Conservation (phyloP, 2,888 invertebrate genomes). For the Poecilobothrus nobilitatus region DNA sequence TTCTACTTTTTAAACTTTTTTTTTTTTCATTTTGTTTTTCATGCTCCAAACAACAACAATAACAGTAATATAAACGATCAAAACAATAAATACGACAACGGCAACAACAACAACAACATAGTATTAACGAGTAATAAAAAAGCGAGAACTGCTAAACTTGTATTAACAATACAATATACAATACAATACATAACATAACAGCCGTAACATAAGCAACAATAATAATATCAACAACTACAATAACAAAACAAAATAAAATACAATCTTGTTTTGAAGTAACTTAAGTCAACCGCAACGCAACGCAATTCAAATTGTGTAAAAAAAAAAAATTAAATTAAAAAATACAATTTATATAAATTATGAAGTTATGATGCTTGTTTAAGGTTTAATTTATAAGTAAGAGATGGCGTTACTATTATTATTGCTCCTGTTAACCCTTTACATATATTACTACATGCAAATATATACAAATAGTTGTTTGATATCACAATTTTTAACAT, state of each 20-base stretch:
- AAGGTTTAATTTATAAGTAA: too few species aligned
- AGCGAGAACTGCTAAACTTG: background rate
- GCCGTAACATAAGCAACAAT: slow-evolving; percentile 26
- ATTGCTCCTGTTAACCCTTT: too few species aligned
- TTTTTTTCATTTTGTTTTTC: background rate
- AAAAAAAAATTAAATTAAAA: too few species aligned
- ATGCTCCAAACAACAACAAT: background rate
- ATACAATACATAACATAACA: slow-evolving; percentile 21
- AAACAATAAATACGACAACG: slow-evolving; percentile 14
- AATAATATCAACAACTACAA: slow-evolving; percentile 16
- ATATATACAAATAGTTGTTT: too few species aligned
- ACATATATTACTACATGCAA: too few species aligned
- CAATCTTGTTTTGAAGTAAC: slow-evolving; percentile 16
- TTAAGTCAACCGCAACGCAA: slow-evolving; percentile 14
- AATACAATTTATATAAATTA: too few species aligned
- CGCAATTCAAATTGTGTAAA: too few species aligned
- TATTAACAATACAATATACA: background rate
- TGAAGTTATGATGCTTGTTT: too few species aligned
- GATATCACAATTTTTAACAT: too few species aligned
- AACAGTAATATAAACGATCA: slow-evolving; percentile 25
- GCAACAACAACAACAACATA: slow-evolving; percentile 10
- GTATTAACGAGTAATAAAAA: background rate
- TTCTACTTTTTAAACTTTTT: background rate
- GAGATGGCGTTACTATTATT: too few species aligned
- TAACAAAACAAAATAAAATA: slow-evolving; percentile 17